Conservation (phyloP, 2,113 vertebrate species). For the Dicentrarchus labrax region DNA sequence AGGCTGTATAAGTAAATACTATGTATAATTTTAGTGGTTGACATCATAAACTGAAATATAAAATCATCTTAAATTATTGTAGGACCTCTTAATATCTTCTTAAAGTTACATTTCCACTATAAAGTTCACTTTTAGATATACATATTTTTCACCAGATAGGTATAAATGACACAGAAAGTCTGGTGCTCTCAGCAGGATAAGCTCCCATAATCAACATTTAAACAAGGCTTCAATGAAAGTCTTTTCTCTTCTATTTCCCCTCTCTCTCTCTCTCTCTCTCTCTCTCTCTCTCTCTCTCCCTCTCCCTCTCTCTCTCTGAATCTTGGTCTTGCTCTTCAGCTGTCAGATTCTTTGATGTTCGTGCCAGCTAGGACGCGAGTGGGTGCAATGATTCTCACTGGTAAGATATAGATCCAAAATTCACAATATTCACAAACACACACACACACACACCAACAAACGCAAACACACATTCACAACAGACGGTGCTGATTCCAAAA, state of each 20-base stretch:
- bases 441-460: conserved; percentile 3
- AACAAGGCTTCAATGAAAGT: conserved; percentile 51
- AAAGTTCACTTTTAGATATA: background rate
- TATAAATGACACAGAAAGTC: background rate
- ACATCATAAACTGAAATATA: background rate
- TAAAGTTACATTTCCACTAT: background rate
- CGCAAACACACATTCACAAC: conserved; percentile 11
- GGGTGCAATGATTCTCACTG: conserved; percentile 33
- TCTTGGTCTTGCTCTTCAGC: conserved; percentile 44
- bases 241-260: background rate
- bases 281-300: background rate
- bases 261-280: background rate
- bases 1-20: too few relatives aligned
- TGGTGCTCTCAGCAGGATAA: conserved; percentile 34
- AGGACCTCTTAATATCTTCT: too few relatives aligned
- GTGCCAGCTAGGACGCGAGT: conserved; percentile 56
- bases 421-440: conserved; percentile 30
- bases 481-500: conserved; percentile 22
- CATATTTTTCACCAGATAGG: background rate
- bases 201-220: conserved; percentile 65
- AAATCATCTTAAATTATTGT: background rate
- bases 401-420: conserved; percentile 39
- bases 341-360: conserved; percentile 58
- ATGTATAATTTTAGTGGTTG: too few relatives aligned
- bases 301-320: conserved; percentile 27